Base-by-base conservation (phyloP, 2,113 vertebrate species). In the Petroica traversi region DNA sequence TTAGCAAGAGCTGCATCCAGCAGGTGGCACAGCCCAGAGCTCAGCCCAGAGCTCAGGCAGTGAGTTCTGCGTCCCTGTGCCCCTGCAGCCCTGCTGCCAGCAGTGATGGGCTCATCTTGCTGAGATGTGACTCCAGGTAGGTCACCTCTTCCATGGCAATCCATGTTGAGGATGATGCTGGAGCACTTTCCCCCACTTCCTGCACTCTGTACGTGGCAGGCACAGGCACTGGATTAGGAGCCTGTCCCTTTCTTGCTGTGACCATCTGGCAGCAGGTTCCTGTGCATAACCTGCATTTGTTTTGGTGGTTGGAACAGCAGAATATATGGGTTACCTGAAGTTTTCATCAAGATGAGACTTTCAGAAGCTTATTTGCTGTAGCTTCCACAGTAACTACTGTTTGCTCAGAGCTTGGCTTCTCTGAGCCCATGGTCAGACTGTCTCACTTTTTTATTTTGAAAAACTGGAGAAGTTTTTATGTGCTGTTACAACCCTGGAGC, bases 121-220 rank as follows among this genome's bases (percentile, higher is more conserved):
- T 57, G 40, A 48, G 41, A 7, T 31, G 10, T 36, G 33, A 66
- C 51, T 68, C 75, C 55, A 43, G 41, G 11, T 19, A 4, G 36
- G 40, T 33, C 34, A 33, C 1, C 1, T 51, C 28, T 43, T 25
- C 38, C 2, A 0, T 1, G 6, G 43, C 52, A 71, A 7, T 12
- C 38, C 1, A 0, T 7, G 11, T 18, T 0, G 3, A 49, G 33
- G 36, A 38, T 0, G 19, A 10, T 74, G 51, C 40, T 45, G 38
- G 24, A 33, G 14, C 52, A 40, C 89, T 84, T 93, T 91, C 43
- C 51, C 33, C 29, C 16, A 33, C 51, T 43, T 38, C 36, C 38
- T 12, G 4, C 11, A 45, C 52, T 55, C 26, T 9, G 5, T 25
- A 46, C 12, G 9, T 1, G 13, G 74, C 78, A 41, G 29, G 34